phyloP scores from a whole-genome alignment of 1,140 invertebrate genomes.

The Drosophila tristis region DNA sequence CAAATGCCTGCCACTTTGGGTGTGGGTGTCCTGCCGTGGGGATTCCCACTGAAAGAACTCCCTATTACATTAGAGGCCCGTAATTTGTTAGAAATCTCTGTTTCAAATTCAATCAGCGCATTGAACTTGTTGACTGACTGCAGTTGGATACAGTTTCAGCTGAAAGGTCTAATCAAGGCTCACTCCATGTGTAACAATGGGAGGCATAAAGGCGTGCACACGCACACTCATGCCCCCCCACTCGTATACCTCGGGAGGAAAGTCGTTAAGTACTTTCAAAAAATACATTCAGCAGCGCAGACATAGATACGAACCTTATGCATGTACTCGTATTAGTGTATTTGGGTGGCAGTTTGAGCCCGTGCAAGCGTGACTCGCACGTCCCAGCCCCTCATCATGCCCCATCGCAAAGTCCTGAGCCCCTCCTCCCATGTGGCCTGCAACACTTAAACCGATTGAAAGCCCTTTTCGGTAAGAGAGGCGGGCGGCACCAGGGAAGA shows the following conservation, averaged over 20 bases:
- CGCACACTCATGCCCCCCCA: too few relatives aligned
- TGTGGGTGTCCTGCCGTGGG: too few relatives aligned
- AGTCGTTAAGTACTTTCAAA: conserved; percentile 80
- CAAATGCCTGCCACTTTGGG: too few relatives aligned
- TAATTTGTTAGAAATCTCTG: conserved; percentile 79
- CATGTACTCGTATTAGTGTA: conserved; percentile 46
- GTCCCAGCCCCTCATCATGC: conserved; percentile 19
- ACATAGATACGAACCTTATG: conserved; percentile 35
- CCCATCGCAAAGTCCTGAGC: conserved; percentile 15
- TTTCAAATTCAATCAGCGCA: conserved; percentile 79
- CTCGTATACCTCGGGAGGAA: conserved; percentile 8
- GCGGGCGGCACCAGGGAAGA: not conserved
- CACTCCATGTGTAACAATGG: too few relatives aligned
- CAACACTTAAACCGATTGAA: conserved; percentile 76
- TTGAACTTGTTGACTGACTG: conserved; percentile 47
- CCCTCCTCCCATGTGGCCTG: conserved; percentile 19
- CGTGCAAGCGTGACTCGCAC: conserved; percentile 66
- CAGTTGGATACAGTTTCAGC: conserved; percentile 21
- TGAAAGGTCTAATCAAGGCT: conserved; percentile 41
- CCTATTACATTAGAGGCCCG: conserved; percentile 50
- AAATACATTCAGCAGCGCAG: conserved; percentile 64
- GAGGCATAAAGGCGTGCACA: too few relatives aligned
- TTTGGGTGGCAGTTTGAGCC: conserved; percentile 62
- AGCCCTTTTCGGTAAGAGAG: conserved; percentile 40
- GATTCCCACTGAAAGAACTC: not conserved